These are phyloP conservation scores for Oncorhynchus kisutch DNA, from an alignment of 2,113 vertebrate species.

Conservation along the genomic window DNA sequence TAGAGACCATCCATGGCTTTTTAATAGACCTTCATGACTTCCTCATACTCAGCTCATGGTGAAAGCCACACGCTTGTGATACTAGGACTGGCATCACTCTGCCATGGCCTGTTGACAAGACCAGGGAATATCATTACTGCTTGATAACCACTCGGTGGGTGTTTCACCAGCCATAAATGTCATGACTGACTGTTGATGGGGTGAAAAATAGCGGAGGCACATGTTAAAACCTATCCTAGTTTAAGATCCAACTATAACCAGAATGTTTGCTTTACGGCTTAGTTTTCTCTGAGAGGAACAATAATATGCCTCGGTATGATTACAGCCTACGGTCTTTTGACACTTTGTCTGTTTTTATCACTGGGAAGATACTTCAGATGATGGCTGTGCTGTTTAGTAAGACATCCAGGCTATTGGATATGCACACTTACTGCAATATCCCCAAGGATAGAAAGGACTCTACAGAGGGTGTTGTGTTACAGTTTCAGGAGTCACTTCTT, in stretches of 20 bases:
- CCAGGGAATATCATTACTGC: background rate
- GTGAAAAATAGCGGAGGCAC: no score
- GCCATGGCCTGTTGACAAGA: background rate
- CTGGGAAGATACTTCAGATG: no score
- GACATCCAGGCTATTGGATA: background rate
- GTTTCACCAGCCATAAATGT: background rate
- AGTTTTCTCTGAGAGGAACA: no score
- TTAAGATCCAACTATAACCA: no score
- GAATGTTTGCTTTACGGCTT: no score
- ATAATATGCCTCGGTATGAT: no score
- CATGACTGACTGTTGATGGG: no score
- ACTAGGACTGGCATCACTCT: slow-evolving; percentile 40
- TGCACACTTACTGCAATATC: background rate
- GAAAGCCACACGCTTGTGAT: slow-evolving; percentile 93
- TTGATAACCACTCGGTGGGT: background rate
- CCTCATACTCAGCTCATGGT: slow-evolving; percentile 83
- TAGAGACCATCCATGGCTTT: background rate
- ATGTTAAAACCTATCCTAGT: no score
- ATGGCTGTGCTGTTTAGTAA: background rate
- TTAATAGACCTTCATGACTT: background rate
- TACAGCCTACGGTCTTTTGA: no score
- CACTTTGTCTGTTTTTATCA: background rate
- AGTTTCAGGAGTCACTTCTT: no score
- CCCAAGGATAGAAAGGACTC: background rate
- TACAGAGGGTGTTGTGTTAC: background rate